phyloP scores from a whole-genome alignment of 1,140 invertebrate species.

The Drosophila santomea region DNA sequence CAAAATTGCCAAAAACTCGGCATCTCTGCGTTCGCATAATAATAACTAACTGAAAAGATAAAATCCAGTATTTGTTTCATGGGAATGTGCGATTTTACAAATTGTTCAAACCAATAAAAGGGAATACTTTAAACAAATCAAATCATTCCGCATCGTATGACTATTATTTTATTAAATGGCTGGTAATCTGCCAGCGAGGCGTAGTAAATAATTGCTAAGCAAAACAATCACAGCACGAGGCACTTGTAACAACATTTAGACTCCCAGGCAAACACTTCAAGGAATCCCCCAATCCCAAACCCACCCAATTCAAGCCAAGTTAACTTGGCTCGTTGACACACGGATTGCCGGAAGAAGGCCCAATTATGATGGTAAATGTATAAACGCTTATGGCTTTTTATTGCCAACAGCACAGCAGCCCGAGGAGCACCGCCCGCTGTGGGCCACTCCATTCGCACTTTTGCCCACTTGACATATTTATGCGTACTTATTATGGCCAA shows the following conservation, averaged over 20 bases:
- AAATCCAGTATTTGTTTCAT: background rate
- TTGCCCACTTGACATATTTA: constrained; percentile 65
- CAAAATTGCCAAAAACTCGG: background rate
- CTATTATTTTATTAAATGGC: background rate
- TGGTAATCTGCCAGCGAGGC: background rate
- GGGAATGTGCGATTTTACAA: background rate
- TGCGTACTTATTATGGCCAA: constrained; percentile 60
- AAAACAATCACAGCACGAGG: constrained; percentile 17
- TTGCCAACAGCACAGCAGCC: constrained; percentile 39
- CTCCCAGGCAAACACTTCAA: background rate
- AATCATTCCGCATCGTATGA: no score
- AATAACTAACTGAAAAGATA: background rate
- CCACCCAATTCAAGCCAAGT: no score
- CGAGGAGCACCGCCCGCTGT: constrained; percentile 12
- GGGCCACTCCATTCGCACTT: constrained; percentile 23
- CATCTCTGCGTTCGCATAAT: background rate
- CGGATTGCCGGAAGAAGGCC: constrained; percentile 4
- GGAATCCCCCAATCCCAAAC: background rate
- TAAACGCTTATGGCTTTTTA: constrained; percentile 55
- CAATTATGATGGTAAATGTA: constrained; percentile 50
- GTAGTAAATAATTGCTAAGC: background rate
- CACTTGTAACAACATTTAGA: constrained; percentile 18
- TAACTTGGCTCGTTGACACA: background rate
- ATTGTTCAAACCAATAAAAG: background rate
- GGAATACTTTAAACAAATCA: no score